These are phyloP conservation scores for Smittia sp. DNA, from an alignment of 2,888 invertebrate species.

Conservation along the genomic window DNA sequence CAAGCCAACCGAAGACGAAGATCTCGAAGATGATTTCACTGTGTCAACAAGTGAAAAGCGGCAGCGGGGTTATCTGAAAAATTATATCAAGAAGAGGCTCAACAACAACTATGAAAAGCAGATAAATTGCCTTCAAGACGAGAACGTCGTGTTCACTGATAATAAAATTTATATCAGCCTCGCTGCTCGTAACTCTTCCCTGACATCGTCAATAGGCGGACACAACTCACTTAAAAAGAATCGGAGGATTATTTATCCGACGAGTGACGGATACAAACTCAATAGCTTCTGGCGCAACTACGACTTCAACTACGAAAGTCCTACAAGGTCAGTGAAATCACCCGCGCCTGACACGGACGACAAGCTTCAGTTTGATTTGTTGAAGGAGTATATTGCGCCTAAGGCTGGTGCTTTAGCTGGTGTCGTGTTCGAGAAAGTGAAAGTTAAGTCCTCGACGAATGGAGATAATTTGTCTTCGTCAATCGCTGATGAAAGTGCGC, in stretches of 20 bases:
- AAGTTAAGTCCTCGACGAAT: constrained; percentile 34
- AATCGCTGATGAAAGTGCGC: neutral
- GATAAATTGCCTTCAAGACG: constrained; percentile 38
- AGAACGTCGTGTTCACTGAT: constrained; percentile 42
- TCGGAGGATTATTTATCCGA: constrained; percentile 30
- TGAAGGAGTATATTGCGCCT: neutral
- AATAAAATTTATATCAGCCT: constrained; percentile 43
- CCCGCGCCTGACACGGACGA: neutral
- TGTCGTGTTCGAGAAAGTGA: constrained; percentile 50
- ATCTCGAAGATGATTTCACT: constrained; percentile 5
- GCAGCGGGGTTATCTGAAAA: constrained; percentile 8
- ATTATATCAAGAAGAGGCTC: constrained; percentile 22
- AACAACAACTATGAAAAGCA: constrained; percentile 37
- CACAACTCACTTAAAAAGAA: constrained; percentile 14
- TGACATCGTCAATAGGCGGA: neutral
- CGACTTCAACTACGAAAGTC: constrained; percentile 24
- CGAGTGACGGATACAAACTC: neutral
- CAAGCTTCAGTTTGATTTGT: constrained; percentile 23
- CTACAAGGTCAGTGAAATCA: neutral
- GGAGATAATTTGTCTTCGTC: neutral
- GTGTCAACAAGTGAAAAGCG: constrained; percentile 7
- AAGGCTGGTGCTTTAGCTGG: neutral
- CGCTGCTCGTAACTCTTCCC: constrained; percentile 1
- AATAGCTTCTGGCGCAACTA: constrained; percentile 9
- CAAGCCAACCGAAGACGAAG: neutral